A percentile compares a stretch with the other conserved stretches of the same genome.
Conservation (phyloP, 2,888 invertebrate species). For the Dione juno region DNA sequence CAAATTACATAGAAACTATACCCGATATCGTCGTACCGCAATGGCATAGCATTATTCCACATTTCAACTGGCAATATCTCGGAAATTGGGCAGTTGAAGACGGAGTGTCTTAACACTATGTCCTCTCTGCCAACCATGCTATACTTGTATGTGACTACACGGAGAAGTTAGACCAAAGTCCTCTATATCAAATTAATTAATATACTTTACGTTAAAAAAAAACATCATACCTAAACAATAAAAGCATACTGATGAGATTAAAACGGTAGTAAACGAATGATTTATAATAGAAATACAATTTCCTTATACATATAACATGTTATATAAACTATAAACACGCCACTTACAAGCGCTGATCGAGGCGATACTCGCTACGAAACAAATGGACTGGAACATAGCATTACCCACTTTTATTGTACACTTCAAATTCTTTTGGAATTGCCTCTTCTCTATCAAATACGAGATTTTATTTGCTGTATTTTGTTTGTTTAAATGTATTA, state of each 20-base stretch:
- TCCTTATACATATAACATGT: conserved; percentile 19
- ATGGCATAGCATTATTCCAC: too few relatives aligned
- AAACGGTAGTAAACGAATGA: conserved; percentile 14
- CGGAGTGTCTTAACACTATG: too few relatives aligned
- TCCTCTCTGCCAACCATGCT: too few relatives aligned
- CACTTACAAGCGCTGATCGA: conserved; percentile 35
- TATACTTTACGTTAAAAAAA: too few relatives aligned
- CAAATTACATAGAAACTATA: too few relatives aligned
- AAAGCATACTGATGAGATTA: conserved; percentile 18
- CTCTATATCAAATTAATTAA: too few relatives aligned
- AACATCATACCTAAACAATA: background rate
- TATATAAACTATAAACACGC: conserved; percentile 31
- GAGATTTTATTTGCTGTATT: conserved; percentile 20
- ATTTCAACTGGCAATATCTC: too few relatives aligned
- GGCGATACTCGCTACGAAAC: conserved; percentile 27
- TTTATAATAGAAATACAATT: conserved; percentile 25
- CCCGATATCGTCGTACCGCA: too few relatives aligned
- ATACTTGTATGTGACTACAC: too few relatives aligned
- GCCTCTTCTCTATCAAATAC: conserved; percentile 3
- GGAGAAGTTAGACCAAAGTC: too few relatives aligned
- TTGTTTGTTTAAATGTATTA: conserved; percentile 3
- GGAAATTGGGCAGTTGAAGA: too few relatives aligned
- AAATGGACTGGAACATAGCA: conserved; percentile 36
- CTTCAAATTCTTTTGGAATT: conserved; percentile 20
- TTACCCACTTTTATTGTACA: conserved; percentile 24